Evolutionary conservation across 2,113 vertebrate genomes (phyloP).

Genomic region (Anas platyrhynchos): DNA sequence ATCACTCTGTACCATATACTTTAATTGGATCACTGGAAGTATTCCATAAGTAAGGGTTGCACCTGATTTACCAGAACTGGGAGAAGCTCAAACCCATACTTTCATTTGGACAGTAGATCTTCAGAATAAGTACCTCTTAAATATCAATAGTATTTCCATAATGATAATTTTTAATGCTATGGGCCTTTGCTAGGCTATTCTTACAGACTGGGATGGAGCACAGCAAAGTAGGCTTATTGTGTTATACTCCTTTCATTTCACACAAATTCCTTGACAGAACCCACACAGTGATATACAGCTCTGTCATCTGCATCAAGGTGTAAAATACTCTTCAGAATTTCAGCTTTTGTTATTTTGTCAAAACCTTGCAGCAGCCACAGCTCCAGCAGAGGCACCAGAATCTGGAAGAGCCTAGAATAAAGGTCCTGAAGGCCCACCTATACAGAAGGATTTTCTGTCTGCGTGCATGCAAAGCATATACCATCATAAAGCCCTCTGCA

Average conservation of each 20-base stretch:
- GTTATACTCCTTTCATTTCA: neutral
- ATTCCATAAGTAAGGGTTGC: neutral
- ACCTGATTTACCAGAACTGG: neutral
- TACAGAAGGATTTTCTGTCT: accelerated
- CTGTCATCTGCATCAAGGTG: neutral
- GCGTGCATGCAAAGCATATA: neutral
- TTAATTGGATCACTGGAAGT: neutral
- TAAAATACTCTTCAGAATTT: neutral
- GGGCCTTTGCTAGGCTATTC: neutral
- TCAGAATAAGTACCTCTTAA: neutral
- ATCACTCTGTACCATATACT: neutral
- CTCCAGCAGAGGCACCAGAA: neutral
- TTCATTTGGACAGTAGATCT: neutral
- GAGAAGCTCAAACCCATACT: neutral
- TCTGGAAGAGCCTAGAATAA: neutral
- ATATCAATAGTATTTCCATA: neutral
- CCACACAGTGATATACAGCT: accelerated
- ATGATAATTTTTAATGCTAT: neutral
- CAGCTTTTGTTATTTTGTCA: neutral
- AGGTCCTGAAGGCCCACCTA: neutral
- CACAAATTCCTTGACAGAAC: neutral
- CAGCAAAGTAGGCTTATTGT: neutral
- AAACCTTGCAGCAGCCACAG: neutral
- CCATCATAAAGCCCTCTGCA: neutral
- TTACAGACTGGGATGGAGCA: neutral